A percentile compares a stretch with the other conserved stretches of the same genome.
These are phyloP conservation scores for Aplysia californica DNA, from an alignment of 1,140 invertebrate genomes.

Conservation along the genomic window DNA sequence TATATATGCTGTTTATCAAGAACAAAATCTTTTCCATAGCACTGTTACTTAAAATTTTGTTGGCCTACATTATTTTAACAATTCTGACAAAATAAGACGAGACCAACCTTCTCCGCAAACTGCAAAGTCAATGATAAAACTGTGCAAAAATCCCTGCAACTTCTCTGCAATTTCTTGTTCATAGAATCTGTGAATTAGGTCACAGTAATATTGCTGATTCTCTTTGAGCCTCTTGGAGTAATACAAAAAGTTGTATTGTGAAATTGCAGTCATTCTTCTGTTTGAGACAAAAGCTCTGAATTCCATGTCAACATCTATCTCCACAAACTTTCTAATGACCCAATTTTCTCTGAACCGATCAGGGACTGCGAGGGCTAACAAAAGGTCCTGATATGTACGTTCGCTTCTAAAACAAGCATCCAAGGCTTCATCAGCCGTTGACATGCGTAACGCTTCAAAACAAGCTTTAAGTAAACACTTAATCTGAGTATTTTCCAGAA, in stretches of 20 bases:
- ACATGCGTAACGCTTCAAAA: slow-evolving; percentile 48
- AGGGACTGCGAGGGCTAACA: slow-evolving; percentile 46
- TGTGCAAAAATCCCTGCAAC: slow-evolving; percentile 41
- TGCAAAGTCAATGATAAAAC: slow-evolving; percentile 59
- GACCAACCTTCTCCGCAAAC: slow-evolving; percentile 44
- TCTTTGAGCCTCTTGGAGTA: slow-evolving; percentile 45
- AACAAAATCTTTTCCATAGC: no score
- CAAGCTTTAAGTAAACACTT: slow-evolving; percentile 49
- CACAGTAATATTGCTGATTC: slow-evolving; percentile 32
- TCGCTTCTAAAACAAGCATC: slow-evolving; percentile 57
- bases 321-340: slow-evolving; percentile 52
- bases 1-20: no score
- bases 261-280: slow-evolving; percentile 45
- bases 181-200: slow-evolving; percentile 40
- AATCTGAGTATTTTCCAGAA: slow-evolving; percentile 51
- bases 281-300: slow-evolving; percentile 58
- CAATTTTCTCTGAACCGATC: slow-evolving; percentile 54
- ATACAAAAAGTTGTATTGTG: slow-evolving; percentile 60
- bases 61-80: no score
- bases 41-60: no score
- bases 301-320: slow-evolving; percentile 61
- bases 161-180: slow-evolving; percentile 36
- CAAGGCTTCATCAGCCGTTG: slow-evolving; percentile 44
- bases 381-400: slow-evolving; percentile 56
- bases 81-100: no score